Evolutionary conservation across 2,797 vertebrate species (phyloP), one percentile per base, ranked within the genome.

Genomic region (Xiphorhynchus erythropygius): DNA sequence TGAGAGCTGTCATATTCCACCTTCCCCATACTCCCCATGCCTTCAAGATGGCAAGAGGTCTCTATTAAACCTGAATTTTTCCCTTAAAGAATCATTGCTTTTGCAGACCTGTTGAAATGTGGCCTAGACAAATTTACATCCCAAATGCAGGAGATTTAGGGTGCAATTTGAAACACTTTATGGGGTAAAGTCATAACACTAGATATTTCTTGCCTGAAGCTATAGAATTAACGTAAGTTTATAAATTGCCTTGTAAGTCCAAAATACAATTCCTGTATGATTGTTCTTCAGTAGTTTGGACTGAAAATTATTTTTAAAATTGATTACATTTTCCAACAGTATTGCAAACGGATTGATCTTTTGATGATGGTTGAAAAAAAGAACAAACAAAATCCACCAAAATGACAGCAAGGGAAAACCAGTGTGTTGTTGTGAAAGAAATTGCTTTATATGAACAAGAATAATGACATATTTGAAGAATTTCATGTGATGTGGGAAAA

Each of bases 191-290:
- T 39, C 2, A 0, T 41, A 84, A 42, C 2, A 73, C 42, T 23
- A 71, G 23, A 18, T 73, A 41, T 86, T 71, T 69, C 12, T 78
- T 87, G 28, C 55, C 46, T 79, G 55, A 87, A 78, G 39, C n/a
- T 81, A 75, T 18, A 80, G 23, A 92, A 92, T 75, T 53, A 83
- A 11, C n/a, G 27, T 28, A 79, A 41, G 17, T 7, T 86, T 10
- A 87, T 81, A 87, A 64, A 82, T 83, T 87, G 70, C 17, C 7
- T 41, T 90, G 69, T 68, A 75, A 84, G 17, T 39, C 24, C 82
- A 59, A 85, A 91, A 27, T 57, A 21, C 44, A 84, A 59, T 53
- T 90, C 33, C 16, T 63, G 1, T 18, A 46, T 77, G 13, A 28
- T 25, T 82, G 49, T 90, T 90, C 27, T 83, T 91, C 8, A 1